Evolutionary conservation across 2,888 invertebrate genomes (phyloP), one percentile per base, ranked within the genome.

Genomic region (Sphaerolaimus hirsutus): DNA sequence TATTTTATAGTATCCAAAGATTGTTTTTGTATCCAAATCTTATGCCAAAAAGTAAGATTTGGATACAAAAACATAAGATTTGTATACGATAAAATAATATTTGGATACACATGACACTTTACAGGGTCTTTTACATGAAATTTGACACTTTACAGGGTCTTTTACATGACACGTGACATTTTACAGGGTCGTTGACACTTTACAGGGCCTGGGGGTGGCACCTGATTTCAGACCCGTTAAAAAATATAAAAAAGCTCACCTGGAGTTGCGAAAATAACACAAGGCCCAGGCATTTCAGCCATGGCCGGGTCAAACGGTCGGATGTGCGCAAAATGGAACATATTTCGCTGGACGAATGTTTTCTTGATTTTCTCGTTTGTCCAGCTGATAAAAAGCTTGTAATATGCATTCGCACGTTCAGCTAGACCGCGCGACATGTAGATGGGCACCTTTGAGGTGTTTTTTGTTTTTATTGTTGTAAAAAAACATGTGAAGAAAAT

Each of bases 291-390:
- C 25, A 44, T 44, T 25, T 64, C 61, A 27, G 56, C 86, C 63
- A 78, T 87, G 0, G 80, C 75, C 60, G 84, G 78, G 62, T 97
- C 93, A 67, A 89, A 87, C 1, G 89, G 81, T 62, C 55, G 47
- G 48, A 99, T 97, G 60, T 99, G 93, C 64, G 91, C 91, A 60
- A 93, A 99, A 64, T 99, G 97, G 72, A 99, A 99, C 93, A 99
- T 97, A 61, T 99, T 99, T 53, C 93, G 74, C 58, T 91, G 84
- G 0, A 97, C 93, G 70, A 99, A 99, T 0, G 93, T 97, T 66
- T 89, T 84, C 50, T 91, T 78, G 46, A 99, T 97, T 68, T 97
- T 99, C 63, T 99, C 89, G 70, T 97, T 99, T 0, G 97, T 99
- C 97, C 97, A 99, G 2, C 91, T 89, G 50, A 99, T 97, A 58